phyloP scores from a whole-genome alignment of 1,140 invertebrate species.

The Brachionus asplanchnoidis region DNA sequence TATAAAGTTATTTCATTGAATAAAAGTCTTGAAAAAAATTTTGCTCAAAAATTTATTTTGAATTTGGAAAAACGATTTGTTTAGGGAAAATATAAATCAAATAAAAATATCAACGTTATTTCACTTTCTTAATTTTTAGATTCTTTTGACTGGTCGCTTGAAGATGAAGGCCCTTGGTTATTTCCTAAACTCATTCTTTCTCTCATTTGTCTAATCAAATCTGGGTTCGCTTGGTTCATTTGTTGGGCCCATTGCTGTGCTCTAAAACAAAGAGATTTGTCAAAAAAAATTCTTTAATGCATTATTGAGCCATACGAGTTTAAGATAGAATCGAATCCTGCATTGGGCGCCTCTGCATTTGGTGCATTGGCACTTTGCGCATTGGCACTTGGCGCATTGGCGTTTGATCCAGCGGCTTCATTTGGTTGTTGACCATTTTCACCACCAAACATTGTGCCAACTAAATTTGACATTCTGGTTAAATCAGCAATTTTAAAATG shows the following conservation, averaged over 20 bases:
- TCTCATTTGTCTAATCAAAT: slow-evolving; percentile 34
- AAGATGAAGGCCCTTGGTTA: not conserved
- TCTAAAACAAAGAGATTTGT: not conserved
- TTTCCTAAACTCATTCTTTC: slow-evolving; percentile 30
- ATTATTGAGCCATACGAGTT: not conserved
- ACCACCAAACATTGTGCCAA: slow-evolving; percentile 13
- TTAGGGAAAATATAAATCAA: not conserved
- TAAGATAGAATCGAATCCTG: not conserved
- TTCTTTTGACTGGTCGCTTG: not conserved
- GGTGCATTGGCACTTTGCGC: not conserved
- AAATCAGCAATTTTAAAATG: not conserved
- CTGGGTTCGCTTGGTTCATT: slow-evolving; percentile 35
- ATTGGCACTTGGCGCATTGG: not conserved
- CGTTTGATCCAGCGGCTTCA: not conserved
- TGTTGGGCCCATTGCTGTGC: slow-evolving; percentile 41
- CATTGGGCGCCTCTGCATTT: not conserved
- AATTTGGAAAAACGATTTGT: not conserved
- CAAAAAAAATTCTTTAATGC: not conserved
- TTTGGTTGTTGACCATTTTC: not conserved
- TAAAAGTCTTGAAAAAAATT: not conserved
- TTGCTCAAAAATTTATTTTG: not conserved
- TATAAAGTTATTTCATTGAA: not conserved
- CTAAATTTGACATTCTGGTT: slow-evolving; percentile 39
- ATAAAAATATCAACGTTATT: not conserved
- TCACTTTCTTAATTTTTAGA: not conserved